Base-by-base conservation (phyloP, 2,888 invertebrate genomes). In the Drosophila colorata region DNA sequence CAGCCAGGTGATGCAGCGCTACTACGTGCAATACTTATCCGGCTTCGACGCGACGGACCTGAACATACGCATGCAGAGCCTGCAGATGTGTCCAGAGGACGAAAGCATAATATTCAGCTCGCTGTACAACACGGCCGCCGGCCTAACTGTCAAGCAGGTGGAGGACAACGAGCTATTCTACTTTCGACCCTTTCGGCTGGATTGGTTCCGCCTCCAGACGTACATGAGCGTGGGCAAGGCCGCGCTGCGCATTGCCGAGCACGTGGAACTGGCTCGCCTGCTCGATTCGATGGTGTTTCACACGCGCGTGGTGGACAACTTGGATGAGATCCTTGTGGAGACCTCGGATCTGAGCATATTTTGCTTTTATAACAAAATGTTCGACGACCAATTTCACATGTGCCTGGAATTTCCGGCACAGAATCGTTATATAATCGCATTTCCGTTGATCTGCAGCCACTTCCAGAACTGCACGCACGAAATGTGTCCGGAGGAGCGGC, bases 381-480 rank as follows among this genome's bases (percentile, higher is more conserved):
- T 99, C 93, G 98, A 99, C 92, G 98, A 97, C 88, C 99, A 99
- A 92, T 99, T 99, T 91, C 98, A 98, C 90, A 98, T 98, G 97
- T 99, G 99, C 92, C 93, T 99, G 78, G 99, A 99, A 92, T 98
- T 99, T 91, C 99, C 99, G 31, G 98, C 99, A 20, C 99, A 99
- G 93, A 98, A 98, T 92, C 95, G 99, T 41, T 99, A 97, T 91
- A 98, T 99, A 74, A 97, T 99, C 77, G 98, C 99, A 53, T 99
- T 99, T 92, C 99, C 99, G 8, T 93, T 99, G 60, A 97, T 99
- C 81, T 99, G 99, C 92, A 97, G 98, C 74, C 99, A 99, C 92
- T 99, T 99, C 91, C 98, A 98, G 93, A 97, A 98, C 90, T 98
- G 98, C 90, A 98, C 99, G 0, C 99, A 99, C 92, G 98, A 99